Conservation (phyloP, 1,140 invertebrate species). For the Ceratosolen fusciceps region DNA sequence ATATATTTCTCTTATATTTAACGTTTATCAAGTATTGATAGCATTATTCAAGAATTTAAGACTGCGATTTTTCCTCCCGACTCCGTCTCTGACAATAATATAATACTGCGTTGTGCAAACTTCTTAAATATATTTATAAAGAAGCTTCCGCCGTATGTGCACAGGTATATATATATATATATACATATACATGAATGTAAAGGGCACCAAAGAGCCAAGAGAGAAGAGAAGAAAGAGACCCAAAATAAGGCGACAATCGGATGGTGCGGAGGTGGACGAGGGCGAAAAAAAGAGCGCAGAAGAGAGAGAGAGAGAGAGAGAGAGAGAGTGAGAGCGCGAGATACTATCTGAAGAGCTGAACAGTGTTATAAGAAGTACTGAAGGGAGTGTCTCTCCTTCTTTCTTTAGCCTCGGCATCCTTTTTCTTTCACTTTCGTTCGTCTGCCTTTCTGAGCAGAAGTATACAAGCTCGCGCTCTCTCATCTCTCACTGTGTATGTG, state of each 20-base stretch:
- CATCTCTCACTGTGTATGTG: not conserved
- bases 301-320: conserved; percentile 28
- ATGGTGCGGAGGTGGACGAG: conserved; percentile 44
- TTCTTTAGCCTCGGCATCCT: conserved; percentile 27
- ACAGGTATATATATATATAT: not conserved
- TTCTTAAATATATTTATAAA: conserved; percentile 25
- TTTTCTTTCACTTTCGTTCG: conserved; percentile 32
- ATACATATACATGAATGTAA: too few relatives aligned
- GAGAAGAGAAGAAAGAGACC: conserved; percentile 58
- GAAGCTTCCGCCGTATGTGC: conserved; percentile 25
- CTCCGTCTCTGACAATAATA: conserved; percentile 1
- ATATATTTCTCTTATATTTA: not conserved
- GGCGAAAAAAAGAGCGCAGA: conserved; percentile 19
- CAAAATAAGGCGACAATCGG: conserved; percentile 53
- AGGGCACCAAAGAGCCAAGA: conserved; percentile 27
- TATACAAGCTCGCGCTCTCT: not conserved
- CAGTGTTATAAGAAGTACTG: conserved; percentile 36
- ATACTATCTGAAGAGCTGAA: conserved; percentile 41
- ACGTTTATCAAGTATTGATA: conserved; percentile 2
- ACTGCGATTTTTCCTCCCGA: not conserved
- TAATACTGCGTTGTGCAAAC: not conserved
- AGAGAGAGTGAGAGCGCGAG: conserved; percentile 24
- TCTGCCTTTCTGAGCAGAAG: conserved; percentile 38
- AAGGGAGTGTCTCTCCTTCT: conserved; percentile 40
- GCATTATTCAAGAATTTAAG: conserved; percentile 13